A percentile compares a stretch with the other conserved stretches of the same genome.
Evolutionary conservation across 2,797 vertebrate genomes (phyloP).

Genomic region (Sardinella longiceps): DNA sequence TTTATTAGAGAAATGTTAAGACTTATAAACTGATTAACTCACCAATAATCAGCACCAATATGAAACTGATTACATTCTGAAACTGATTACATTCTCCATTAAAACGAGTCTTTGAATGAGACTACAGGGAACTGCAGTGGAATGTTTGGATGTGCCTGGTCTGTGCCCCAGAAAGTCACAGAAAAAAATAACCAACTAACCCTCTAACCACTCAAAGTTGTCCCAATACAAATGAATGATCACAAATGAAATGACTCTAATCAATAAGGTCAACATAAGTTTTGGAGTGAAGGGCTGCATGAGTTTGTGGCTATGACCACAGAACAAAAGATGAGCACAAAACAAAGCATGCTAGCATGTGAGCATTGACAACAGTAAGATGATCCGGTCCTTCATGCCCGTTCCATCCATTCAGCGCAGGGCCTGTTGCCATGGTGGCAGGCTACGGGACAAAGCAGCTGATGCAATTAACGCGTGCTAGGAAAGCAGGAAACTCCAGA

Average conservation of each 20-base stretch:
- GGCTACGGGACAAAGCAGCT: background rate
- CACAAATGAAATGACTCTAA: background rate
- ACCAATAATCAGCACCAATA: background rate
- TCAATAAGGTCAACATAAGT: background rate
- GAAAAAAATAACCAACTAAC: background rate
- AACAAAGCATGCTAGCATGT: background rate
- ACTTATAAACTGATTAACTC: background rate
- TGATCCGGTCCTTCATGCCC: background rate
- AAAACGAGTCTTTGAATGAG: background rate
- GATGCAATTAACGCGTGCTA: background rate
- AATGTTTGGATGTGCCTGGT: background rate
- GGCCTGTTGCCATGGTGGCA: constrained; percentile 1
- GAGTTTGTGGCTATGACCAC: background rate
- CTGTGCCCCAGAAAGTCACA: background rate
- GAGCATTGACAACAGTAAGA: background rate
- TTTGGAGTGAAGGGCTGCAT: background rate
- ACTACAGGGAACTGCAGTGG: background rate
- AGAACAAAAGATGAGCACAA: background rate
- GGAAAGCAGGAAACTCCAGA: constrained; percentile 7
- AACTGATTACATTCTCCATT: background rate
- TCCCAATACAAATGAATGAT: background rate
- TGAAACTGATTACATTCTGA: background rate
- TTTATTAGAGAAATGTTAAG: background rate
- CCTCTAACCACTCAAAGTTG: background rate
- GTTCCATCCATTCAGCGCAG: background rate